phyloP scores from a whole-genome alignment of 2,113 vertebrate genomes.

The Silurus glanis region DNA sequence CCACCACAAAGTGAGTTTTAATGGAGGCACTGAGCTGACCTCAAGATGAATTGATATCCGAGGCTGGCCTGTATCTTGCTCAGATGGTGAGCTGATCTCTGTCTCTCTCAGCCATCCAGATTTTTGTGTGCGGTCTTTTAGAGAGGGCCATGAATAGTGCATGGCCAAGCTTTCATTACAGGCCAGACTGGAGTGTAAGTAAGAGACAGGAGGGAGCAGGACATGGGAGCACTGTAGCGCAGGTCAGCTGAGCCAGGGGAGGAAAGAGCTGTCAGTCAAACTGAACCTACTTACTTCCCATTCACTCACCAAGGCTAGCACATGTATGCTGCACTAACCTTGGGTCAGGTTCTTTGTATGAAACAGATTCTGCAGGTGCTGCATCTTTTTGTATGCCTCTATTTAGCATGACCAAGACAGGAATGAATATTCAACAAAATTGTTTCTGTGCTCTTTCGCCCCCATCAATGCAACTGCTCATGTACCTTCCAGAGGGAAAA shows the following conservation, averaged over 20 bases:
- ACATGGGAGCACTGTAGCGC: slow-evolving; percentile 49
- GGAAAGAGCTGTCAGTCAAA: slow-evolving; percentile 51
- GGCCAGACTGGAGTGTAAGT: slow-evolving; percentile 62
- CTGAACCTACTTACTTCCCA: slow-evolving; percentile 32
- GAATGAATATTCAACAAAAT: slow-evolving; percentile 45
- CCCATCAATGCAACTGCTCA: slow-evolving; percentile 25
- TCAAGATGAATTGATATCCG: slow-evolving; percentile 47
- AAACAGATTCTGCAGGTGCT: slow-evolving; percentile 29
- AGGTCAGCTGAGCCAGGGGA: slow-evolving; percentile 55
- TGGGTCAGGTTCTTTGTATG: slow-evolving; percentile 45
- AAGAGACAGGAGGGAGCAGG: slow-evolving; percentile 58
- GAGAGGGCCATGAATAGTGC: slow-evolving; percentile 67
- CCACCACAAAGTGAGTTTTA: slow-evolving; percentile 37
- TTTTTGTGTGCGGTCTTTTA: slow-evolving; percentile 50
- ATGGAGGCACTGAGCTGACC: slow-evolving; percentile 40
- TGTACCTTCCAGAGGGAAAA: slow-evolving; percentile 13
- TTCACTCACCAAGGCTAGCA: slow-evolving; percentile 54
- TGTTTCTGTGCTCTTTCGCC: slow-evolving; percentile 39
- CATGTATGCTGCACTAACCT: slow-evolving; percentile 20
- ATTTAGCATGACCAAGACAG: slow-evolving; percentile 46
- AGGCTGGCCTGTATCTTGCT: slow-evolving; percentile 35
- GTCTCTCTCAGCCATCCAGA: slow-evolving; percentile 39
- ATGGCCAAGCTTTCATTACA: slow-evolving; percentile 59
- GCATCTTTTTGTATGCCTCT: slow-evolving; percentile 43
- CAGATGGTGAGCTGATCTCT: slow-evolving; percentile 42